Conservation (phyloP, 1,140 invertebrate species). For the Sitophilus oryzae region DNA sequence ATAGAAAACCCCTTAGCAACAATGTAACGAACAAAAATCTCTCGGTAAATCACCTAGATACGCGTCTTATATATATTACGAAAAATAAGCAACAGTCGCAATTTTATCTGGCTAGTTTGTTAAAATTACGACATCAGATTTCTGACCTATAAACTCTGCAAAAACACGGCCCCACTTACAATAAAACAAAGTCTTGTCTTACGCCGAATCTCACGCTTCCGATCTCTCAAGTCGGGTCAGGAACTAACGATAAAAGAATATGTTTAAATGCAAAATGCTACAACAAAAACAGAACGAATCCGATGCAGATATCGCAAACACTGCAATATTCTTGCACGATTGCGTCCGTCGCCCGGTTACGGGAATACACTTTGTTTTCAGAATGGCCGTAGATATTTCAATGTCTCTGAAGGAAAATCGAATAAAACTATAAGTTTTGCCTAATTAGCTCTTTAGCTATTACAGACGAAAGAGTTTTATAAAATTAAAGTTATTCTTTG, state of each 20-base stretch:
- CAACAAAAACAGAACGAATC: constrained; percentile 13
- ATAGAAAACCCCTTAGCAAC: too few relatives aligned
- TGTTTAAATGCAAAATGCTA: constrained; percentile 19
- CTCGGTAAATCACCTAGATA: too few relatives aligned
- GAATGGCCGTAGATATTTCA: too few relatives aligned
- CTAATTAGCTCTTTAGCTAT: too few relatives aligned
- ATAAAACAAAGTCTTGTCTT: constrained; percentile 22
- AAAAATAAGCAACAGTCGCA: neutral
- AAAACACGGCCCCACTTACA: constrained; percentile 17
- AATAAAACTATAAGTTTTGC: too few relatives aligned
- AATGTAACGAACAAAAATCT: too few relatives aligned
- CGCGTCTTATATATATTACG: too few relatives aligned
- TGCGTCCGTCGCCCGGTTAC: too few relatives aligned
- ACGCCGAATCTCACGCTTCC: constrained; percentile 19
- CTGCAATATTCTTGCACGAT: constrained; percentile 19
- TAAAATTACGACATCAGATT: constrained; percentile 16
- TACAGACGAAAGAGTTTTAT: too few relatives aligned
- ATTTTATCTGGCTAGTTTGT: constrained; percentile 6
- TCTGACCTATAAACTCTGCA: constrained; percentile 12
- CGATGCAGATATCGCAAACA: constrained; percentile 18
- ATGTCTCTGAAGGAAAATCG: too few relatives aligned
- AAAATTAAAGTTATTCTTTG: too few relatives aligned
- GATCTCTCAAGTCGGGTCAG: constrained; percentile 17
- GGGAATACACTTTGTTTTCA: too few relatives aligned
- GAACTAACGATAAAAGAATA: constrained; percentile 20